These are phyloP conservation scores for Octodon degus DNA, from an alignment of 2,113 vertebrate genomes.

Conservation along the genomic window DNA sequence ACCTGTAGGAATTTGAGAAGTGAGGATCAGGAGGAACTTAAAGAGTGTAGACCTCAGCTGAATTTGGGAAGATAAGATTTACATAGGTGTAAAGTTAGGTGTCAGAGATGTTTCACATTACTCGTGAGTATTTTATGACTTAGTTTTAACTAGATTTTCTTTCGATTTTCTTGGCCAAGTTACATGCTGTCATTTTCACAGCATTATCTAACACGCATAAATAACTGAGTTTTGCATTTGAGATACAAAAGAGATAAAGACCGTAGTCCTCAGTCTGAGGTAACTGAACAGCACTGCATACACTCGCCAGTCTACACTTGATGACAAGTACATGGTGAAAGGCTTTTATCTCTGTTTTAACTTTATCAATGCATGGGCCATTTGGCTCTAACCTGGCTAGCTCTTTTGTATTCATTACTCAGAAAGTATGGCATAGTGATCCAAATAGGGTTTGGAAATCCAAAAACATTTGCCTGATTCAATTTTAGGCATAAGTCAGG, in stretches of 20 bases:
- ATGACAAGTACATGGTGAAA: not conserved
- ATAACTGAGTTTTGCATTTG: not conserved
- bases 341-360: slow-evolving; percentile 23
- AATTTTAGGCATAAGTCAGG: not conserved
- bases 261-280: not conserved
- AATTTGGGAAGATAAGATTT: slow-evolving; percentile 25
- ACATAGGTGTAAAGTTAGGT: not conserved
- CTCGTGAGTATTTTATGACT: slow-evolving; percentile 20
- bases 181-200: slow-evolving; percentile 6
- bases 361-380: not conserved
- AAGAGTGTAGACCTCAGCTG: not conserved
- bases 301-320: not conserved
- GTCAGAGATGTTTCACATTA: not conserved
- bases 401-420: not conserved
- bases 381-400: not conserved
- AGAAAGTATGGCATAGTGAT: not conserved
- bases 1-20: not conserved
- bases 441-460: not conserved
- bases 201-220: not conserved
- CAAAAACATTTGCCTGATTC: not conserved
- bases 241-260: slow-evolving; percentile 19
- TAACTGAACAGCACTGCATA: not conserved
- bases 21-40: not conserved
- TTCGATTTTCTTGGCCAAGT: slow-evolving; percentile 14
- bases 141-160: slow-evolving; percentile 40